These are phyloP conservation scores for Teleogryllus oceanicus DNA, from an alignment of 2,888 invertebrate genomes.

Conservation along the genomic window DNA sequence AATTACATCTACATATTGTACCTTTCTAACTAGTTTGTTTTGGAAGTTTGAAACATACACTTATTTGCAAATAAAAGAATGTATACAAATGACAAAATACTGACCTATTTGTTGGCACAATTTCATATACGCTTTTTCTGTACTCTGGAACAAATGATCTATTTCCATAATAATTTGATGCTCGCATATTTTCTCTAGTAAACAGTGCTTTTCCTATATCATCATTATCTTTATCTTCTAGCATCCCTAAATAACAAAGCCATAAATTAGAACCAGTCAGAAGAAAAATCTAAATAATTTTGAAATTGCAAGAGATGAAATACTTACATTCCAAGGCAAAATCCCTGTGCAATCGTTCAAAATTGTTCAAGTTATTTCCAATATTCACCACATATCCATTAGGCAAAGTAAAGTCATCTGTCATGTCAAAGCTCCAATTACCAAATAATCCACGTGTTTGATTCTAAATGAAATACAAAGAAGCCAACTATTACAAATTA, in stretches of 20 bases:
- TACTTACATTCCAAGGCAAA: slow-evolving; percentile 73
- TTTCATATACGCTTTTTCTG: slow-evolving; percentile 63
- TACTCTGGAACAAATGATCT: slow-evolving; percentile 73
- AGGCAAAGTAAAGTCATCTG: slow-evolving; percentile 78
- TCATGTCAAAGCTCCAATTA: slow-evolving; percentile 81
- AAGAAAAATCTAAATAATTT: too few species aligned
- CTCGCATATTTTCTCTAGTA: slow-evolving; percentile 71
- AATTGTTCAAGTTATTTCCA: slow-evolving; percentile 55
- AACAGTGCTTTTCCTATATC: slow-evolving; percentile 75
- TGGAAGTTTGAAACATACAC: too few species aligned
- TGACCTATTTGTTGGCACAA: slow-evolving; percentile 68
- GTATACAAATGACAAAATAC: slow-evolving; percentile 22
- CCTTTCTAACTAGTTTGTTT: too few species aligned
- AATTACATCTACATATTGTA: too few species aligned
- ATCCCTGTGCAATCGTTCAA: slow-evolving; percentile 69
- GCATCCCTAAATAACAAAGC: slow-evolving; percentile 59
- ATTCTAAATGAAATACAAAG: slow-evolving; percentile 58
- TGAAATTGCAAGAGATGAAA: background rate
- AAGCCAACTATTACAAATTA: background rate
- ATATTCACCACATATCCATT: slow-evolving; percentile 59
- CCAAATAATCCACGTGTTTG: slow-evolving; percentile 86
- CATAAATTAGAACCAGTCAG: background rate
- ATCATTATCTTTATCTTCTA: slow-evolving; percentile 71
- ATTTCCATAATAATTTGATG: slow-evolving; percentile 78
- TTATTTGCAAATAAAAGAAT: too few species aligned